A percentile compares a stretch with the other conserved stretches of the same genome.
Conservation (phyloP, 1,140 invertebrate species). For the Platorchestia sp. region DNA sequence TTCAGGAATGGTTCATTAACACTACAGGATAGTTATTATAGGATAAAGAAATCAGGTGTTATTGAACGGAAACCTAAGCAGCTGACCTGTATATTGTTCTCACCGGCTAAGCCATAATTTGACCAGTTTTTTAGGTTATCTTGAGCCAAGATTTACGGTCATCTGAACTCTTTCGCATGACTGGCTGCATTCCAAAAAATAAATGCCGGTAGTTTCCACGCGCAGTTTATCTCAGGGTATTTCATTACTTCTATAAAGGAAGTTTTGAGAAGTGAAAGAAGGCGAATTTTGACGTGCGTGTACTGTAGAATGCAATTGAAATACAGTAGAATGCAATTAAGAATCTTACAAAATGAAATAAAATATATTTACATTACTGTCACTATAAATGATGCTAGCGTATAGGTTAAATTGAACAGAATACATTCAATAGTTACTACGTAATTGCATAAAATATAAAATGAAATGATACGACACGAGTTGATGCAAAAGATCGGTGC, state of each 20-base stretch:
- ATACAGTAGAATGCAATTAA: too few species aligned
- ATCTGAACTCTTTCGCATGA: neutral
- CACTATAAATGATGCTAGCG: too few species aligned
- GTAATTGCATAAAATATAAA: neutral
- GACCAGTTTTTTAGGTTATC: neutral
- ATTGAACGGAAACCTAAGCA: neutral
- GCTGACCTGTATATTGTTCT: neutral
- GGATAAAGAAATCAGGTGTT: neutral
- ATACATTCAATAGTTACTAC: neutral
- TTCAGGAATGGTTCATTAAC: too few species aligned
- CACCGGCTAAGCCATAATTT: neutral
- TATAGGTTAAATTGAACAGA: neutral
- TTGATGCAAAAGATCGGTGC: neutral
- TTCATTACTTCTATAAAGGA: too few species aligned
- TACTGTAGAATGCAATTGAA: too few species aligned
- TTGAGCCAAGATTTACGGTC: neutral
- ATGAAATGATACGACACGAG: neutral
- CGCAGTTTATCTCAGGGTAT: neutral
- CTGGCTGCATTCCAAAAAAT: neutral
- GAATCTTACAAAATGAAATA: too few species aligned
- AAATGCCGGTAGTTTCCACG: neutral
- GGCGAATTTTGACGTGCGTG: too few species aligned
- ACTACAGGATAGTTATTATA: neutral
- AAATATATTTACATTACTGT: too few species aligned
- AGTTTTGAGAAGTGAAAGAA: too few species aligned